Evolutionary conservation across 2,888 invertebrate species (phyloP).

Genomic region (Galerucella nymphaeae): DNA sequence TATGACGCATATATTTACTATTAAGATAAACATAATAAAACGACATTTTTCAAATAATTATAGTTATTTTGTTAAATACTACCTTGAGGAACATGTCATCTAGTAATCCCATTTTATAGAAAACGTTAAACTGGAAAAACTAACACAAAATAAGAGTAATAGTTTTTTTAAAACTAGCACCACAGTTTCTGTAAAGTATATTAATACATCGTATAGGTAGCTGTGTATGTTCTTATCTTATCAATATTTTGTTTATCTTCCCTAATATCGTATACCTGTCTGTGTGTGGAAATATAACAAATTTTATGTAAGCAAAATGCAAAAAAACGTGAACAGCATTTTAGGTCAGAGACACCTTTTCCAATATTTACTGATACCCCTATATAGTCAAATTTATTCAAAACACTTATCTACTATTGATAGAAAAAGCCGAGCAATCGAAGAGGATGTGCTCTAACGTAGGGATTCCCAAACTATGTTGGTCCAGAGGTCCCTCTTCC

Average conservation of each 20-base stretch:
- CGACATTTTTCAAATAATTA: not conserved
- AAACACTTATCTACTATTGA: too few relatives aligned
- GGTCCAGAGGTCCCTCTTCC: too few relatives aligned
- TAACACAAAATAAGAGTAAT: not conserved
- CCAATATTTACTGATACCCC: too few relatives aligned
- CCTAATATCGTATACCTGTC: constrained; percentile 9
- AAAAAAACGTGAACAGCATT: too few relatives aligned
- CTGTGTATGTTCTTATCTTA: constrained; percentile 5
- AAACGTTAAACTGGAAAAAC: not conserved
- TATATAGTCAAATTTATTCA: too few relatives aligned
- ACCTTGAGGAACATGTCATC: constrained; percentile 43
- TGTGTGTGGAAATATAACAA: not conserved
- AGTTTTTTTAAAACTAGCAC: not conserved
- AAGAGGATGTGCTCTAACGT: too few relatives aligned
- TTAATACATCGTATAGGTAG: not conserved
- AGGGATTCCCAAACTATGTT: too few relatives aligned
- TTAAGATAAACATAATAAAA: not conserved
- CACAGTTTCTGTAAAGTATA: not conserved
- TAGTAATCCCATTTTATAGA: constrained; percentile 33
- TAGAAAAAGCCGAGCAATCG: too few relatives aligned
- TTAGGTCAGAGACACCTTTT: too few relatives aligned
- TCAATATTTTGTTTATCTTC: constrained; percentile 15
- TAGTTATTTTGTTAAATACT: not conserved
- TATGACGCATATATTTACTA: not conserved
- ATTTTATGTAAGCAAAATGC: not conserved